Evolutionary conservation across 2,113 vertebrate genomes (phyloP), one percentile per base, ranked within the genome.

Genomic region (Oreochromis tanganicae): DNA sequence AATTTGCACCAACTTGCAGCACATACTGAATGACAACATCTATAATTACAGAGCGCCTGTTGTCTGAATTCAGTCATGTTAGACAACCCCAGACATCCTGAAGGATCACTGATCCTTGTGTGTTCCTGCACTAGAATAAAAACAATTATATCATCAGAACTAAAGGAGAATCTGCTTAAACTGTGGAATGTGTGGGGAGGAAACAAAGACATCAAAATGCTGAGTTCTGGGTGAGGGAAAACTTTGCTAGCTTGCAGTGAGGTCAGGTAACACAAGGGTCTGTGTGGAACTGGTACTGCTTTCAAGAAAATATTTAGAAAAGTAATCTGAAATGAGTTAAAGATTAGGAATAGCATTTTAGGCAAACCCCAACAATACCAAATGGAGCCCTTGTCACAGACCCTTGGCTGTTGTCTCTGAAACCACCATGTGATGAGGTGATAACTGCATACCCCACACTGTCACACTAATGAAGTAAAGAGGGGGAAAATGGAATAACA

Each of bases 181-280:
- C n/a, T 24, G 12, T 71, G 34, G 34, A 34, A 13, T 38, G 34
- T 21, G 63, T 38, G 61, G 17, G 61, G 17, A 66, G 34, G 17
- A 43, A 71, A 43, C 36, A 41, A 68, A 41, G 11, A 71, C n/a
- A 24, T 41, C 14, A 41, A 41, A 24, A 38, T 13, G 7, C 63
- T 9, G 7, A 71, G 63, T 43, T 41, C 12, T 41, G 12, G 1
- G 0, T 68, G 1, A 71, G 3, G n/a, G 66, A 41, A 43, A 71
- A 24, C 36, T 8, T 24, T 71, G 36, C 12, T 71, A 16, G 4
- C 1, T 43, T 43, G n/a, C n/a, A 14, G 1, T 71, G 41, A 41
- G n/a, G 12, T 43, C n/a, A 9, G 1, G n/a, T 0, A 43, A 73
- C 8, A 73, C 0, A 27, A 27, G 1, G 0, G 21, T 73, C 8